Conservation (phyloP, 2,888 invertebrate genomes). For the Mythimna vitellina region DNA sequence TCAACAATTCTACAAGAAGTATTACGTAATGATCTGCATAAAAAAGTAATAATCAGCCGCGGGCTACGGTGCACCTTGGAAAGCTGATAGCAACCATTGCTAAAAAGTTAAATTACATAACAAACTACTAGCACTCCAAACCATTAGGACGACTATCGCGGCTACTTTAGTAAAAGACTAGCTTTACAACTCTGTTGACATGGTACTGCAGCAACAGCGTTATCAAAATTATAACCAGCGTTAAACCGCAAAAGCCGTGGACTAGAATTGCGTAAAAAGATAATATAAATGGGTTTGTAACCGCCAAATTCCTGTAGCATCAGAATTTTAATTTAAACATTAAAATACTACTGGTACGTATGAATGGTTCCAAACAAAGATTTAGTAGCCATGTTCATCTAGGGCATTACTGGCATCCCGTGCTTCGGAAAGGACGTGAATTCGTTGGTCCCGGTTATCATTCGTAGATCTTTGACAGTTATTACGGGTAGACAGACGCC, state of each 20-base stretch:
- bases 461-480: too few species aligned
- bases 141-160: background rate
- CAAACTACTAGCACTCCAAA: background rate
- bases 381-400: background rate
- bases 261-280: background rate
- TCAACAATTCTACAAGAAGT: background rate
- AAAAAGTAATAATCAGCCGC: background rate
- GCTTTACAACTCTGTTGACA: background rate
- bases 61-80: slow-evolving; percentile 6
- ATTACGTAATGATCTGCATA: background rate
- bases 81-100: background rate
- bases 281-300: slow-evolving; percentile 3
- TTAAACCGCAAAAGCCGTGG: slow-evolving; percentile 43
- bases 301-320: slow-evolving; percentile 20
- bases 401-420: too few species aligned
- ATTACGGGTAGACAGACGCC: too few species aligned
- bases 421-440: too few species aligned
- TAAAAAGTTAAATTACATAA: background rate
- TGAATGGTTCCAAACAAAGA: background rate
- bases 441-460: too few species aligned
- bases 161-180: background rate
- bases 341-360: background rate
- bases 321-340: background rate
- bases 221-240: slow-evolving; percentile 19
- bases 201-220: slow-evolving; percentile 4